These are phyloP conservation scores for Oxystoma pomonae DNA, from an alignment of 2,888 invertebrate genomes.

Conservation along the genomic window DNA sequence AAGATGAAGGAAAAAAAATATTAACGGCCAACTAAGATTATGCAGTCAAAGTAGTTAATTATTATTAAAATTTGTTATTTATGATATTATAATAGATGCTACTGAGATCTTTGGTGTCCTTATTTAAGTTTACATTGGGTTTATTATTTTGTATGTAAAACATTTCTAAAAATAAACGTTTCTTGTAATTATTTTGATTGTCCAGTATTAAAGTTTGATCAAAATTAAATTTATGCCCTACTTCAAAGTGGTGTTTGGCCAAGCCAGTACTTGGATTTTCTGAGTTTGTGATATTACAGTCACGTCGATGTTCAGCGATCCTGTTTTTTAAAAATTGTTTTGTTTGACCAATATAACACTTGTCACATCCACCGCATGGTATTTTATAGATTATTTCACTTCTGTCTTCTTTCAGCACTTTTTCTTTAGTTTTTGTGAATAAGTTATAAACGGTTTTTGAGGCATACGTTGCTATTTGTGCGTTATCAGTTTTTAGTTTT, in stretches of 20 bases:
- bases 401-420: not conserved
- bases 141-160: not conserved
- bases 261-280: not conserved
- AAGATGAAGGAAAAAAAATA: too few species aligned
- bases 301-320: not conserved
- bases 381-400: not conserved
- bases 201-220: not conserved
- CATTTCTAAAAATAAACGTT: not conserved
- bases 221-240: not conserved
- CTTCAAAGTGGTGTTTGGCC: not conserved
- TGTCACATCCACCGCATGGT: not conserved
- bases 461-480: not conserved
- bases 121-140: not conserved
- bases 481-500: too few species aligned
- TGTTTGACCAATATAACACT: not conserved
- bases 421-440: not conserved
- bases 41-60: too few species aligned
- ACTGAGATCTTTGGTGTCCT: not conserved
- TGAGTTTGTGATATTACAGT: not conserved
- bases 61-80: too few species aligned
- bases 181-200: not conserved
- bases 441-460: not conserved
- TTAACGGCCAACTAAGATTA: too few species aligned
- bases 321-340: not conserved
- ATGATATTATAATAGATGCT: not conserved